A percentile compares a stretch with the other conserved stretches of the same genome.
These are phyloP conservation scores for Hypomecis punctinalis DNA, from an alignment of 2,888 invertebrate genomes.

Conservation along the genomic window DNA sequence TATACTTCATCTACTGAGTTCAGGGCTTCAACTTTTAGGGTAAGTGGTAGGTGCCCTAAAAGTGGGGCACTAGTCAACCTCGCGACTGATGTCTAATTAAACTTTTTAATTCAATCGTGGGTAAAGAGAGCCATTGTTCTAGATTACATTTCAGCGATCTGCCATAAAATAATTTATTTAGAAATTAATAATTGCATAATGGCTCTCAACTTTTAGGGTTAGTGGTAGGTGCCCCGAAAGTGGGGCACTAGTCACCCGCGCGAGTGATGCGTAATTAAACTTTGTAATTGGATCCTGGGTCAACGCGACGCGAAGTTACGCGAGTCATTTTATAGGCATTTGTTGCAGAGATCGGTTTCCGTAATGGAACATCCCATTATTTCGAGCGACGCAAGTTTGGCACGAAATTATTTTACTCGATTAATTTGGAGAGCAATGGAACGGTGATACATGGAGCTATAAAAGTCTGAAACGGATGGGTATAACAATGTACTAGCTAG, in stretches of 20 bases:
- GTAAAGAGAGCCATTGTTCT: no score
- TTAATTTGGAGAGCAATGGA: slow-evolving; percentile 6
- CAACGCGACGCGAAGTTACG: slow-evolving; percentile 42
- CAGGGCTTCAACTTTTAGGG: no score
- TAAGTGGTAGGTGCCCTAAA: no score
- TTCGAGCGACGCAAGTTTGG: slow-evolving; percentile 8
- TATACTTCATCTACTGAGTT: no score
- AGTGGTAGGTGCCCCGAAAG: slow-evolving; percentile 11
- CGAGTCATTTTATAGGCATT: slow-evolving; percentile 42
- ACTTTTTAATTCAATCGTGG: no score
- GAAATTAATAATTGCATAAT: no score
- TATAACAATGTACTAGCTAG: no score
- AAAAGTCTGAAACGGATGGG: background rate
- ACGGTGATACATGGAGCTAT: background rate
- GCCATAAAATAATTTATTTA: no score
- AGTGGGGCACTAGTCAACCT: no score
- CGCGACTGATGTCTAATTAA: no score
- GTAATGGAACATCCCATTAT: slow-evolving; percentile 34
- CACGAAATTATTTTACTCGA: slow-evolving; percentile 12
- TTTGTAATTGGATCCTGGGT: slow-evolving; percentile 64
- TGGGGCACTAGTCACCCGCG: slow-evolving; percentile 38
- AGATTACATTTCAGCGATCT: no score
- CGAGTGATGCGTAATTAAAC: slow-evolving; percentile 63
- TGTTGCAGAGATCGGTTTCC: slow-evolving; percentile 28
- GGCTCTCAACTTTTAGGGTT: slow-evolving; percentile 15